Evolutionary conservation across 37 sponge, comb jelly and placozoan genomes (phyloP).

Genomic region (Geodia barretti): DNA sequence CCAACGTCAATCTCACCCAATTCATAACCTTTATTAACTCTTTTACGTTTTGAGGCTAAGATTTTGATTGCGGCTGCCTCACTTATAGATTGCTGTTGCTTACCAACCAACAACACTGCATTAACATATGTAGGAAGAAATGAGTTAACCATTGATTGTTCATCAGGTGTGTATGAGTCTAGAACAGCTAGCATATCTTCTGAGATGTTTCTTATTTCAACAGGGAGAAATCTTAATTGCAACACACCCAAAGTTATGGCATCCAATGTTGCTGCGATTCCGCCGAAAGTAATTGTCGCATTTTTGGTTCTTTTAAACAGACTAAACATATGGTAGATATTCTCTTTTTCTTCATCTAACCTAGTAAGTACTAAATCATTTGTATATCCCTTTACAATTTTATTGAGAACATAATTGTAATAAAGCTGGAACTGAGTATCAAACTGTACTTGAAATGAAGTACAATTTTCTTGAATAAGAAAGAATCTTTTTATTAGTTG

Average conservation of each 20-base stretch:
- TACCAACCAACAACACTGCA: no score
- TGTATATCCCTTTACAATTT: not conserved
- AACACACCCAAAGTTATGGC: not conserved
- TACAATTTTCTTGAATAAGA: not conserved
- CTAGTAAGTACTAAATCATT: no score
- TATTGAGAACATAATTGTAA: not conserved
- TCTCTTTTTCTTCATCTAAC: slow-evolving; percentile 32
- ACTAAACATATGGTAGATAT: slow-evolving; percentile 9
- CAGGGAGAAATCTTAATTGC: not conserved
- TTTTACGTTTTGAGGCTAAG: not conserved
- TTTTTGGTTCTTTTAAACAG: not conserved
- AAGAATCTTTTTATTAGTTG: slow-evolving; percentile 23
- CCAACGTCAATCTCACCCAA: not conserved
- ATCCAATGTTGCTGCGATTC: not conserved
- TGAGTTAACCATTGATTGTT: no score
- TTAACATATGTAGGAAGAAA: not conserved
- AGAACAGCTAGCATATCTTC: not conserved
- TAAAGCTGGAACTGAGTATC: not conserved
- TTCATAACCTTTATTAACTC: not conserved
- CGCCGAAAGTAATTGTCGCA: not conserved
- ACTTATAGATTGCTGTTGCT: no score
- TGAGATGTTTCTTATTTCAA: not conserved
- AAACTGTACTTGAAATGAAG: not conserved
- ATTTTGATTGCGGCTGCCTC: not conserved
- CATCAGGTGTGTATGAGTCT: not conserved